Conservation (phyloP, 2,113 vertebrate genomes). For the Antigone vipio region DNA sequence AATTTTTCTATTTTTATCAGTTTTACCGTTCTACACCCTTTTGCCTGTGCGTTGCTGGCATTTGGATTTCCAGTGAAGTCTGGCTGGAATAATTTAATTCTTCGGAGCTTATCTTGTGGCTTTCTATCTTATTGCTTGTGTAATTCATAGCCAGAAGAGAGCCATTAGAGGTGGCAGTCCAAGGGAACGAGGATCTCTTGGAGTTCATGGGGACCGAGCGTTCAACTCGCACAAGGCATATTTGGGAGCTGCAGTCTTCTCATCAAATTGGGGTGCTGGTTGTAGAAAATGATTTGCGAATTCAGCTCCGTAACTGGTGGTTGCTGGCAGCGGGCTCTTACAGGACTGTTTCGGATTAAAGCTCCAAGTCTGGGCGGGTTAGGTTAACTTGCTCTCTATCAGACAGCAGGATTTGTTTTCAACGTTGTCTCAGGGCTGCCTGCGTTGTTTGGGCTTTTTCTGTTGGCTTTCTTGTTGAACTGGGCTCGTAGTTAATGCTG, state of each 20-base stretch:
- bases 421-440: background rate
- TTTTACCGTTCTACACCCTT: background rate
- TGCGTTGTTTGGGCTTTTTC: background rate
- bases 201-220: background rate
- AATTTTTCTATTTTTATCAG: background rate
- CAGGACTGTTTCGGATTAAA: background rate
- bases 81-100: background rate
- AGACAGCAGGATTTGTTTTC: background rate
- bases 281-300: background rate
- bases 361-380: background rate
- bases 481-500: background rate
- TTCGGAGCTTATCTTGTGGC: background rate
- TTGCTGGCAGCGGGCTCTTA: background rate
- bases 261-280: too few relatives aligned
- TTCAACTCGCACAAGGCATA: background rate
- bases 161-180: background rate
- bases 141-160: background rate
- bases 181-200: background rate
- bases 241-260: background rate
- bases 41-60: background rate
- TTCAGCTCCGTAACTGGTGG: rapidly evolving
- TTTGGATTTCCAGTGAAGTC: background rate
- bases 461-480: background rate
- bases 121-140: background rate
- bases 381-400: background rate